phyloP scores from a whole-genome alignment of 1,140 invertebrate genomes.

The Centruroides vittatus region DNA sequence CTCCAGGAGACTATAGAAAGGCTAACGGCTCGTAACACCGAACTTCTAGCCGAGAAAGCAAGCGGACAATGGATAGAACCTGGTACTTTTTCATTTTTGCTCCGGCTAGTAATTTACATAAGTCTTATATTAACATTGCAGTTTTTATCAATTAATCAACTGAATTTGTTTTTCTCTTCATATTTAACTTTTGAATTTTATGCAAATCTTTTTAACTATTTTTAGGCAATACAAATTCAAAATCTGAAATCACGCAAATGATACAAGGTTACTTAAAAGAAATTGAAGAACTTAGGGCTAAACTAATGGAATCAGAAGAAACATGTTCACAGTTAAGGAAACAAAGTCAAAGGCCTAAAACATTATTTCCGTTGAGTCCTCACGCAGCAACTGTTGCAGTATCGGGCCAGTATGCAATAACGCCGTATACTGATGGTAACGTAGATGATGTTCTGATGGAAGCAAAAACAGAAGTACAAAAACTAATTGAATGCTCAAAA shows the following conservation, averaged over 20 bases:
- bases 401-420: slow-evolving; percentile 15
- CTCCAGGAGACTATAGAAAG: slow-evolving; percentile 82
- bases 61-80: slow-evolving; percentile 42
- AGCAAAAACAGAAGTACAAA: slow-evolving; percentile 48
- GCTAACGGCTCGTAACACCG: slow-evolving; percentile 60
- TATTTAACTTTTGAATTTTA: too few species aligned
- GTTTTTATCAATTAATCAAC: too few species aligned
- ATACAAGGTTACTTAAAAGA: slow-evolving; percentile 73
- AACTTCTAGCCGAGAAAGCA: slow-evolving; percentile 64
- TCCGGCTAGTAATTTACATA: too few species aligned
- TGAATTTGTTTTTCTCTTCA: too few species aligned
- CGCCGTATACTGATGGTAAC: slow-evolving; percentile 17
- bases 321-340: slow-evolving; percentile 62
- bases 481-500: slow-evolving; percentile 26
- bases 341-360: slow-evolving; percentile 6
- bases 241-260: slow-evolving; percentile 47
- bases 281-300: slow-evolving; percentile 67
- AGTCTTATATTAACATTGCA: too few species aligned
- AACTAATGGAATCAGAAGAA: slow-evolving; percentile 73
- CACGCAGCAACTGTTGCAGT: slow-evolving; percentile 15
- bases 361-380: too few species aligned
- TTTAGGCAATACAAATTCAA: slow-evolving; percentile 20
- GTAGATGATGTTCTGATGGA: slow-evolving; percentile 37
- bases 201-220: too few species aligned
- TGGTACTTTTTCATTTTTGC: too few species aligned